Evolutionary conservation across 2,113 vertebrate species (phyloP).

Genomic region (Caranx melampygus): DNA sequence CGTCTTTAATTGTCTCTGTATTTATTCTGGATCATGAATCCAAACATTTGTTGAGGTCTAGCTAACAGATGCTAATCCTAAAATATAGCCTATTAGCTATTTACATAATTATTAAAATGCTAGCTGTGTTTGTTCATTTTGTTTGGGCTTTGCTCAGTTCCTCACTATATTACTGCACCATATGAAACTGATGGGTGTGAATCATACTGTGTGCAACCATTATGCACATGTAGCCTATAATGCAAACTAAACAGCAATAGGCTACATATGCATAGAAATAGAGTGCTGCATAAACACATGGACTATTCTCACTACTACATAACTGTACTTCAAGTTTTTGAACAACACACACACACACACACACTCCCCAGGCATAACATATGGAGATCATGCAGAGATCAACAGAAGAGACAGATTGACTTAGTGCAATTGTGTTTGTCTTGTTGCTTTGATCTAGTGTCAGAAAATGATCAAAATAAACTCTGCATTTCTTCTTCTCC

Average conservation of each 20-base stretch:
- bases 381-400: conserved; percentile 2
- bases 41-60: too few relatives aligned
- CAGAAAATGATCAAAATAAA: not conserved
- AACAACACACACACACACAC: not conserved
- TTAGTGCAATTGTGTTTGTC: not conserved
- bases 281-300: not conserved
- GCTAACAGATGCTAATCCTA: too few relatives aligned
- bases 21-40: too few relatives aligned
- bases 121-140: not conserved
- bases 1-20: too few relatives aligned
- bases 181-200: not conserved
- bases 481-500: not conserved
- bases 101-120: not conserved
- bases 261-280: not conserved
- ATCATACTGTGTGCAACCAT: not conserved
- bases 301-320: not conserved
- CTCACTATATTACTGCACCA: not conserved
- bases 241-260: not conserved
- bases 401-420: not conserved
- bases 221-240: not conserved
- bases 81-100: too few relatives aligned
- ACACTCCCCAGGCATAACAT: not conserved
- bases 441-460: not conserved
- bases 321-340: not conserved
- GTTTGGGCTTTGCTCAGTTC: not conserved